phyloP scores from a whole-genome alignment of 2,797 vertebrate species.

The Urocyon cinereoargenteus region DNA sequence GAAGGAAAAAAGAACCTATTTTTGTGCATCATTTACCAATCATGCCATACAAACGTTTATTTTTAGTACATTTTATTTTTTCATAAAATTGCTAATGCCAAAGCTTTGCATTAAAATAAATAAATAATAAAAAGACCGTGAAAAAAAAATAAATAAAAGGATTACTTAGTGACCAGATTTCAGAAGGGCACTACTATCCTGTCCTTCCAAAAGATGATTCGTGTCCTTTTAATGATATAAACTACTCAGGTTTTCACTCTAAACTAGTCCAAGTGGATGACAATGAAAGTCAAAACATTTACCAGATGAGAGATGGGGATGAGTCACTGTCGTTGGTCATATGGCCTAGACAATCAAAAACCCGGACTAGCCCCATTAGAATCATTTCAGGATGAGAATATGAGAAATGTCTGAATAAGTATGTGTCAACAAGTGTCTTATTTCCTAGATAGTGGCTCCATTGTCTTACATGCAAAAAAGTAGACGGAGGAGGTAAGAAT shows the following conservation, averaged over 20 bases:
- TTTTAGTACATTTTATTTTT: slow-evolving; percentile 91
- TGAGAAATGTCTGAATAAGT: not conserved
- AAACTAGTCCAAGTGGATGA: not conserved
- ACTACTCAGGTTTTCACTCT: slow-evolving; percentile 30
- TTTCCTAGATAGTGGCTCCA: not conserved
- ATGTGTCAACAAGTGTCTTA: not conserved
- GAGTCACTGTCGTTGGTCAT: not conserved
- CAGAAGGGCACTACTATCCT: not conserved
- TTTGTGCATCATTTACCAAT: slow-evolving; percentile 90
- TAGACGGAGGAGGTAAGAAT: not conserved
- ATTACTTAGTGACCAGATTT: slow-evolving; percentile 45
- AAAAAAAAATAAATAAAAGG: too few species aligned
- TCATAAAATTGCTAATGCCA: slow-evolving; percentile 91
- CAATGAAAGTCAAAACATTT: not conserved
- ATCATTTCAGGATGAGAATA: not conserved
- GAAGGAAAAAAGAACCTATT: slow-evolving; percentile 88
- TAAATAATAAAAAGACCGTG: slow-evolving; percentile 80
- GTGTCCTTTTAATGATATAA: not conserved
- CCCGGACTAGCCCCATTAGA: not conserved
- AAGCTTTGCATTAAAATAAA: slow-evolving; percentile 91
- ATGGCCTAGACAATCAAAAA: not conserved
- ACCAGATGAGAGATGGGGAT: not conserved
- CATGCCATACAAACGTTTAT: slow-evolving; percentile 89
- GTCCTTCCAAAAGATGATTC: slow-evolving; percentile 29
- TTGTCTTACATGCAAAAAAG: slow-evolving; percentile 13